Conservation (phyloP, 2,113 vertebrate genomes). For the Leucoraja erinaceus region DNA sequence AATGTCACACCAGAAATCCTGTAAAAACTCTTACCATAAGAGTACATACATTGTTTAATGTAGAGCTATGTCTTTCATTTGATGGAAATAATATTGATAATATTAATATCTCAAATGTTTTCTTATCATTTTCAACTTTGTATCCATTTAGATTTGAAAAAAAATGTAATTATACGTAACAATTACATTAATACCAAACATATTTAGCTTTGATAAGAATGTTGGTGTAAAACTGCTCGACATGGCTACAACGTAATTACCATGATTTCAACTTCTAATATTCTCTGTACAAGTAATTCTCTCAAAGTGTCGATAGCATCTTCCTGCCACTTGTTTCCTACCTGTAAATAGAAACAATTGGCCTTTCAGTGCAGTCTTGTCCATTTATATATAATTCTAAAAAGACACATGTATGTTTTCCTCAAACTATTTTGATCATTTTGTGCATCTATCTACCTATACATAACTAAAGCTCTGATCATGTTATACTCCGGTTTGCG, state of each 20-base stretch:
- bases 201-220: neutral
- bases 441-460: too few relatives aligned
- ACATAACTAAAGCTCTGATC: too few relatives aligned
- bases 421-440: neutral
- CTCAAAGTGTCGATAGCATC: slow-evolving; percentile 72
- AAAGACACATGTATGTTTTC: neutral
- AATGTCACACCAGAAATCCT: neutral
- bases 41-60: neutral
- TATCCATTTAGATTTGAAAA: neutral
- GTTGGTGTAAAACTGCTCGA: neutral
- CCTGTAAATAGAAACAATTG: slow-evolving; percentile 48
- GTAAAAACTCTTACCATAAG: neutral
- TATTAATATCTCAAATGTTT: neutral
- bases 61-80: neutral
- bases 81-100: neutral
- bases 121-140: neutral
- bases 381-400: neutral
- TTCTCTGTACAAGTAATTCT: slow-evolving; percentile 68
- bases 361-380: neutral
- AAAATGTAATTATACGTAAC: neutral
- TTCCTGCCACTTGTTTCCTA: slow-evolving; percentile 71
- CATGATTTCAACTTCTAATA: slow-evolving; percentile 67
- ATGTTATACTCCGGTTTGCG: too few relatives aligned
- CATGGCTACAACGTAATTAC: slow-evolving; percentile 52
- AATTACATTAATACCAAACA: neutral